Conservation (phyloP, 2,888 invertebrate species). For the Phorcus lineatus region DNA sequence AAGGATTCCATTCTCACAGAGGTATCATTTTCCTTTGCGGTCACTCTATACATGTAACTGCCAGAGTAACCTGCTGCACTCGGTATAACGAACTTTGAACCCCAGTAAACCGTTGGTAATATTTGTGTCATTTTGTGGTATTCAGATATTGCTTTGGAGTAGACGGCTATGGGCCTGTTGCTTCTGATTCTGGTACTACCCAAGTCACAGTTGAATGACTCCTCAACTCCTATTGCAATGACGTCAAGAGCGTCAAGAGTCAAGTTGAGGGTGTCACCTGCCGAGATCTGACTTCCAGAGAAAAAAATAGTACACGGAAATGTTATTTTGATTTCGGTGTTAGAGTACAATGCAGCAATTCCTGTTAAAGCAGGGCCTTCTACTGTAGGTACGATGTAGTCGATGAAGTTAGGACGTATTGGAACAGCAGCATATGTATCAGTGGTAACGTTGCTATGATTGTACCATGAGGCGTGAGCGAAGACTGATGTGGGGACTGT, state of each 20-base stretch:
- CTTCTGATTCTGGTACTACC: not conserved
- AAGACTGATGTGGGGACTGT: no score
- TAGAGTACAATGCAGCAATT: not conserved
- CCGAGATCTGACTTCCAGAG: not conserved
- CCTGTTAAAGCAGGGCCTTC: not conserved
- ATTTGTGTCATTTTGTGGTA: not conserved
- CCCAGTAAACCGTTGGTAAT: not conserved
- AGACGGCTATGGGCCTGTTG: not conserved
- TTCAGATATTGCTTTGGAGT: not conserved
- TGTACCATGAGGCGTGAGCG: no score
- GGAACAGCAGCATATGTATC: no score
- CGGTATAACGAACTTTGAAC: not conserved
- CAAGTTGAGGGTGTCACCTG: not conserved
- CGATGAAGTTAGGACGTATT: not conserved
- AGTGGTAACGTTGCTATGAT: no score
- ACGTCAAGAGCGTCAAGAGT: not conserved
- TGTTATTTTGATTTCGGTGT: not conserved
- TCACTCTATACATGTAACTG: not conserved
- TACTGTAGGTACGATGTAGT: not conserved
- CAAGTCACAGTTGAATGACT: not conserved
- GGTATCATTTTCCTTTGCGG: not conserved
- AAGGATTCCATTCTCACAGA: not conserved
- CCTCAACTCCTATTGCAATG: not conserved
- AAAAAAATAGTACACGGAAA: not conserved
- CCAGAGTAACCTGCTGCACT: not conserved